Evolutionary conservation across 1,140 invertebrate genomes (phyloP).

Genomic region (Drosophila repletoides): DNA sequence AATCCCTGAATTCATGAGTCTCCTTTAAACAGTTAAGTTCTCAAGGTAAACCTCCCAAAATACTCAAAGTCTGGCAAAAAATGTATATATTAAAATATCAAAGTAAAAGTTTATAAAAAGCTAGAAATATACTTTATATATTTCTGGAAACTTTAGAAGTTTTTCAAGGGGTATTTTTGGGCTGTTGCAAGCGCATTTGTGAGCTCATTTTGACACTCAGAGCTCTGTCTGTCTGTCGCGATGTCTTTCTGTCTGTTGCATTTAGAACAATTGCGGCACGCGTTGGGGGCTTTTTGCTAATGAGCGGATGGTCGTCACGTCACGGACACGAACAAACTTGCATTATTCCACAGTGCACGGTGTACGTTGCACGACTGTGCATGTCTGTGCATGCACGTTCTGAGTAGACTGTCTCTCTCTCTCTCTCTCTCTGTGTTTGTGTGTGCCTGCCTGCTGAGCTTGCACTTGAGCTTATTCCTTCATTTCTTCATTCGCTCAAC

Average conservation of each 20-base stretch:
- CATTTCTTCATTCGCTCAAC: slow-evolving; percentile 23
- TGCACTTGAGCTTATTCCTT: slow-evolving; percentile 57
- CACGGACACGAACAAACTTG: slow-evolving; percentile 49
- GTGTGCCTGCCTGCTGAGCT: slow-evolving; percentile 6
- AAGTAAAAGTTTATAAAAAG: too few species aligned
- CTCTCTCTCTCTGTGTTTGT: not conserved
- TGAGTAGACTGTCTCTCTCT: slow-evolving; percentile 35
- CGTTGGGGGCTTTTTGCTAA: slow-evolving; percentile 60
- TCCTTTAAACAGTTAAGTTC: too few species aligned
- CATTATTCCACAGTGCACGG: slow-evolving; percentile 19
- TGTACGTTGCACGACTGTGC: slow-evolving; percentile 29
- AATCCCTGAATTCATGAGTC: too few species aligned
- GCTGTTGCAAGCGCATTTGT: not conserved
- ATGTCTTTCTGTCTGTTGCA: slow-evolving; percentile 17
- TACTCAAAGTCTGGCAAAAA: too few species aligned
- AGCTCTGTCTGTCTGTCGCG: slow-evolving; percentile 15
- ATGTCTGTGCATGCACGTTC: slow-evolving; percentile 60
- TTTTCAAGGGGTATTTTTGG: not conserved
- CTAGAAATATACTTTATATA: too few species aligned
- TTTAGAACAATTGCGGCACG: slow-evolving; percentile 47
- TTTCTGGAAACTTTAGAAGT: too few species aligned
- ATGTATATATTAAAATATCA: too few species aligned
- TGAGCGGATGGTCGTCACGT: slow-evolving; percentile 54
- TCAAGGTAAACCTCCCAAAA: too few species aligned
- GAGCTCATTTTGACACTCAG: slow-evolving; percentile 15